Evolutionary conservation across 2,797 vertebrate genomes (phyloP), one percentile per base, ranked within the genome.

Genomic region (Coregonus suidteri): DNA sequence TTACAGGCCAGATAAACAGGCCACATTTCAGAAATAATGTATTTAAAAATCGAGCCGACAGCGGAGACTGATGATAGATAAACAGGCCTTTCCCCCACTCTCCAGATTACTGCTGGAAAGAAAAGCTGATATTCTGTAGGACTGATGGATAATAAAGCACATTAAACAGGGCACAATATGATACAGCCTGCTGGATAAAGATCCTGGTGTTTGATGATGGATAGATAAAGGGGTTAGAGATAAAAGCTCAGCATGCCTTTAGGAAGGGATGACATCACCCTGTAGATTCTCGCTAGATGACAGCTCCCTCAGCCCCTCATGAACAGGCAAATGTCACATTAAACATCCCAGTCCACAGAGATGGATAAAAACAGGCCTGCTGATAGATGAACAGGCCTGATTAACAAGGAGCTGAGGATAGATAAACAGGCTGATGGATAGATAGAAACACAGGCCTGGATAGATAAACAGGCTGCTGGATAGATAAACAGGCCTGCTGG

Each of bases 41-140:
- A 96, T 97, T 98, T 95, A 96, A 97, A 97, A 96, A 95, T 93
- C 96, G 56, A 91, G 92, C 94, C 95, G 96, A 97, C 96, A 97
- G 97, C 95, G 95, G 95, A 59, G 56, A 59, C 93, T 96, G 96
- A n/a, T n/a, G n/a, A n/a, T n/a, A n/a, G n/a, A n/a, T n/a, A n/a
- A n/a, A n/a, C n/a, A n/a, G n/a, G n/a, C n/a, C n/a, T 97, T 98
- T 96, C 95, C 95, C 95, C 95, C 96, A 95, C 95, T 98, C 98
- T 98, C 97, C 98, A 99, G n/a, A 99, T 99, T 99, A 98, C 97
- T n/a, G n/a, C n/a, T n/a, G n/a, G n/a, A 97, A 98, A 99, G 98
- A 99, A 99, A 99, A 99, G 97, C 98, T 99, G n/a, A n/a, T 99
- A 98, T 99, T 98, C 97, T 99, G 97, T n/a, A n/a, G n/a, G n/a